These are phyloP conservation scores for Drosophila santomea DNA, from an alignment of 1,140 invertebrate genomes.

Conservation along the genomic window DNA sequence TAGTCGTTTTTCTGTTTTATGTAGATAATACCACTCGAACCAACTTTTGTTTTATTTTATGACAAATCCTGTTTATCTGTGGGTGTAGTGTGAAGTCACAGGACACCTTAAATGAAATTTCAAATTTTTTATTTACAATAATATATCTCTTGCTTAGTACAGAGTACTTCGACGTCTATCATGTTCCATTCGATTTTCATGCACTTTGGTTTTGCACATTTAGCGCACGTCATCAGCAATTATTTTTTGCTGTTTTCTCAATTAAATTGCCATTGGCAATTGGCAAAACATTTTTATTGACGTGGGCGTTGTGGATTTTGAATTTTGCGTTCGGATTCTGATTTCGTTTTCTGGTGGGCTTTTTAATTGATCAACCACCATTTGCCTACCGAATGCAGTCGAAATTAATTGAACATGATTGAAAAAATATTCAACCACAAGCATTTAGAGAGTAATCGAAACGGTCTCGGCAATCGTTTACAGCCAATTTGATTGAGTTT, in stretches of 20 bases:
- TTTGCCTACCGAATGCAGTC: constrained; percentile 45
- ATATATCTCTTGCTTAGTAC: background rate
- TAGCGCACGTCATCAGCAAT: background rate
- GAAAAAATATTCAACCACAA: constrained; percentile 12
- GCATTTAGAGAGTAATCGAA: constrained; percentile 19
- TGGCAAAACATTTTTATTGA: constrained; percentile 49
- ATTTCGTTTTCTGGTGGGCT: background rate
- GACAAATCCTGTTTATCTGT: too few species aligned
- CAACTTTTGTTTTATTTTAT: too few species aligned
- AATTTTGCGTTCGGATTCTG: background rate
- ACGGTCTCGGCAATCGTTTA: background rate
- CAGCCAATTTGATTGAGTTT: background rate
- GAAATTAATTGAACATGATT: constrained; percentile 53
- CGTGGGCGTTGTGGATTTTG: constrained; percentile 1
- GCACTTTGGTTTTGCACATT: constrained; percentile 8
- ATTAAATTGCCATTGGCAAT: constrained; percentile 70
- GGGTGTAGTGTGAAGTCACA: too few species aligned
- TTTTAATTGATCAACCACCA: constrained; percentile 25
- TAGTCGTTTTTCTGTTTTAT: background rate
- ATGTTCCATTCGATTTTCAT: background rate
- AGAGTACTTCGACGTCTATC: background rate
- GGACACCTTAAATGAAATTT: too few species aligned
- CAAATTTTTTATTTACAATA: background rate
- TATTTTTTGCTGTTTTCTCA: constrained; percentile 43
- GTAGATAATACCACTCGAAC: too few species aligned